A percentile compares a stretch with the other conserved stretches of the same genome.
phyloP scores from a whole-genome alignment of 2,797 vertebrate species.

The Nannoperca australis region DNA sequence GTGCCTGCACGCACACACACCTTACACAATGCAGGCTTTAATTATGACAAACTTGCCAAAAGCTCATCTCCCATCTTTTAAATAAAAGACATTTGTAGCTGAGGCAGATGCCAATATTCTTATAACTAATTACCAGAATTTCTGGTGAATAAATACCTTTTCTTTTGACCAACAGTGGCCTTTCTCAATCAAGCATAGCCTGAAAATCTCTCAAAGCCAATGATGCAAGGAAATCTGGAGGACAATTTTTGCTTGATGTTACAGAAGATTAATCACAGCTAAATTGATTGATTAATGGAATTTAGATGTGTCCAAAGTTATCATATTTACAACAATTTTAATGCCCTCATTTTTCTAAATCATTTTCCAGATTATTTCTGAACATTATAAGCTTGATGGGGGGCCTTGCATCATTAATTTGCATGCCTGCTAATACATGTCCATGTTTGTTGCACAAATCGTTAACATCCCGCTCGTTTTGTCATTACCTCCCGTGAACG shows the following conservation, averaged over 20 bases:
- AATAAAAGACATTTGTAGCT: slow-evolving; percentile 77
- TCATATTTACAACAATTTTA: background rate
- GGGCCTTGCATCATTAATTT: slow-evolving; percentile 25
- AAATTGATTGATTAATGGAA: background rate
- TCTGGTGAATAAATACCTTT: slow-evolving; percentile 51
- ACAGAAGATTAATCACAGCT: slow-evolving; percentile 17
- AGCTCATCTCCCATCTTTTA: slow-evolving; percentile 82
- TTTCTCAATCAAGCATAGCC: slow-evolving; percentile 50
- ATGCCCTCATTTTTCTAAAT: background rate
- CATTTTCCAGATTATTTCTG: background rate
- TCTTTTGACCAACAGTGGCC: slow-evolving; percentile 38
- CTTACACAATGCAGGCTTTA: slow-evolving; percentile 75
- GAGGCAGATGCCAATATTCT: slow-evolving; percentile 67
- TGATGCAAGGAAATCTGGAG: slow-evolving; percentile 14
- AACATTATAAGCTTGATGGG: slow-evolving; percentile 6
- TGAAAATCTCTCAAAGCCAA: slow-evolving; percentile 43
- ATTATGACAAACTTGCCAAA: slow-evolving; percentile 79
- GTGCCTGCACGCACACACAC: slow-evolving; percentile 58
- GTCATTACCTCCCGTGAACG: slow-evolving; percentile 50
- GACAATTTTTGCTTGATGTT: slow-evolving; percentile 12
- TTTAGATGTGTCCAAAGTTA: slow-evolving; percentile 5
- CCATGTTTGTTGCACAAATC: slow-evolving; percentile 45
- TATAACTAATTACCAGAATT: slow-evolving; percentile 69
- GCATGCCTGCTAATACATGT: slow-evolving; percentile 39
- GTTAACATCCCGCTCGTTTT: slow-evolving; percentile 56